These are phyloP conservation scores for Chionis minor DNA, from an alignment of 2,113 vertebrate genomes.

Conservation along the genomic window DNA sequence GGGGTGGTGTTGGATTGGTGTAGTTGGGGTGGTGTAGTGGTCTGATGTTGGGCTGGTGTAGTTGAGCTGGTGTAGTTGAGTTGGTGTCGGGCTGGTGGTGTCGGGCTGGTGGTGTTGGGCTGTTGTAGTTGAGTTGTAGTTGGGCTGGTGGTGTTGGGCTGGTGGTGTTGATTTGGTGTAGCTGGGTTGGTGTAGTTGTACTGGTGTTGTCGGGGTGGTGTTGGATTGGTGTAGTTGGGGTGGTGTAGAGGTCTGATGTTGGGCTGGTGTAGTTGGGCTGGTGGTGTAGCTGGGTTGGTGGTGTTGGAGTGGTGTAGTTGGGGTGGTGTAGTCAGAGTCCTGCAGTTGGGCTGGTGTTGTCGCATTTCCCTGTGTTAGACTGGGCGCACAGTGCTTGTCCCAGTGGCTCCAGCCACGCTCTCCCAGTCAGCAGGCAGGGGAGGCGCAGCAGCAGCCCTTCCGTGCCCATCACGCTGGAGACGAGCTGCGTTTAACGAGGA, in stretches of 20 bases:
- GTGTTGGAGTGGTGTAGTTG: neutral
- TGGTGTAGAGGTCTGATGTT: neutral
- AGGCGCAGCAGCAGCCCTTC: neutral
- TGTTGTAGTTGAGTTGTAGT: neutral
- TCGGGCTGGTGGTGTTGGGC: neutral
- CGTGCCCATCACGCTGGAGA: rapidly evolving
- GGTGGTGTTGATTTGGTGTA: neutral
- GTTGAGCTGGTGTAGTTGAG: neutral
- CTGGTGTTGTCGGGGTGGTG: neutral
- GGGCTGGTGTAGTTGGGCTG: neutral
- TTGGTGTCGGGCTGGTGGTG: too few species aligned
- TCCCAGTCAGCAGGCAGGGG: neutral
- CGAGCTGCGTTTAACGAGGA: neutral
- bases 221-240: neutral
- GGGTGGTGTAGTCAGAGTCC: too few species aligned
- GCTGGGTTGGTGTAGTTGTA: neutral
- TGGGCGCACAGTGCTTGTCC: neutral
- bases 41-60: neutral
- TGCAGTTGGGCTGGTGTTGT: neutral
- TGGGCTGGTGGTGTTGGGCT: neutral
- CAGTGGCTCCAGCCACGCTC: rapidly evolving
- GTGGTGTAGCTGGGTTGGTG: too few species aligned
- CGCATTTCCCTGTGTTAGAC: neutral
- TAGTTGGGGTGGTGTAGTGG: neutral
- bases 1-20: neutral